A percentile compares a stretch with the other conserved stretches of the same genome.
phyloP scores from a whole-genome alignment of 2,113 vertebrate species.

The Tupaia chinensis region DNA sequence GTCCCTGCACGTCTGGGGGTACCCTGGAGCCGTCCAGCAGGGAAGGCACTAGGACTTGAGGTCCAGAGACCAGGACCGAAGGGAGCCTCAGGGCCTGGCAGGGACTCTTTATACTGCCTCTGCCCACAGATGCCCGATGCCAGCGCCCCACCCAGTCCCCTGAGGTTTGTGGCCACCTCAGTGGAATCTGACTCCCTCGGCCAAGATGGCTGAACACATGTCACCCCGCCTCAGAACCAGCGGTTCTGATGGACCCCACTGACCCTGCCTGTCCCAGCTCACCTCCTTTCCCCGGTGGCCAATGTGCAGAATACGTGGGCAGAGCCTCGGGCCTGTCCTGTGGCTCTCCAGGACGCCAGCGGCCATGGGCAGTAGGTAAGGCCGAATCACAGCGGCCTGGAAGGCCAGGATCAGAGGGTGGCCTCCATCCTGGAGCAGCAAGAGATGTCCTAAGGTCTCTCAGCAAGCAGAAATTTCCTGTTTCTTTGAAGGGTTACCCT shows the following conservation, averaged over 20 bases:
- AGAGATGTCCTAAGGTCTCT: too few species aligned
- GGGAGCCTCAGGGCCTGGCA: too few species aligned
- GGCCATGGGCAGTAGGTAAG: fast-evolving
- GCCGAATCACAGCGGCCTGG: not conserved
- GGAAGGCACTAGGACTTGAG: too few species aligned
- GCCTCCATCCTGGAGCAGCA: not conserved
- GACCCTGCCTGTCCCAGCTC: not conserved
- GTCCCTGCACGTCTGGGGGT: not conserved
- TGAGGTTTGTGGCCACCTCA: not conserved
- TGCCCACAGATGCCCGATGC: not conserved
- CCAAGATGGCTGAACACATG: fast-evolving
- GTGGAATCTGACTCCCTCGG: not conserved
- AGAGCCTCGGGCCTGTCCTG: not conserved
- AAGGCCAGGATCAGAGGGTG: fast-evolving
- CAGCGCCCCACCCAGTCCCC: not conserved
- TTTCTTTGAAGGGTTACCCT: not conserved
- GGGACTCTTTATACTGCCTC: not conserved
- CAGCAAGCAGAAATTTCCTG: too few species aligned
- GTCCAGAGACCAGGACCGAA: not conserved
- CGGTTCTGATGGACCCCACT: not conserved
- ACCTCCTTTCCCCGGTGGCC: not conserved
- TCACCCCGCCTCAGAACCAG: not conserved
- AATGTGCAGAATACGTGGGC: not conserved
- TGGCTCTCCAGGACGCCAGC: not conserved
- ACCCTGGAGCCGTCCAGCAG: too few species aligned